phyloP scores from a whole-genome alignment of 2,113 vertebrate species.

The Nyctibius bracteatus region DNA sequence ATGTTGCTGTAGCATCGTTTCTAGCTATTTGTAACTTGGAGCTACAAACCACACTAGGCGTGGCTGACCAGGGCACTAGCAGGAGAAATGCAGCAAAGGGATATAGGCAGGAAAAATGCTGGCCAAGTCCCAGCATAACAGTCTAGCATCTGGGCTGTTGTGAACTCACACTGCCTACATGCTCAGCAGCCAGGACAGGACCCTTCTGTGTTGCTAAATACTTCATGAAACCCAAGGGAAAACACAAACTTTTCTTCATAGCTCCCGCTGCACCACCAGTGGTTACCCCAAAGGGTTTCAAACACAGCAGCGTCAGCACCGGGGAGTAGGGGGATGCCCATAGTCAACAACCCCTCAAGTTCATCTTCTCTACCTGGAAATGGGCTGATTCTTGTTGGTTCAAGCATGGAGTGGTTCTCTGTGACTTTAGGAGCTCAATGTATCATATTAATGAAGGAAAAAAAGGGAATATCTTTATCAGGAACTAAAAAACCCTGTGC shows the following conservation, averaged over 20 bases:
- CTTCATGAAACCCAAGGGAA: not conserved
- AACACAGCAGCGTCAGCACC: accelerated
- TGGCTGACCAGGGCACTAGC: not conserved
- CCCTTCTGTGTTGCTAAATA: not conserved
- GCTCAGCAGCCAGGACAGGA: not conserved
- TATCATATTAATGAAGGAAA: not conserved
- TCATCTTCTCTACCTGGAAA: not conserved
- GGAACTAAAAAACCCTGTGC: not conserved
- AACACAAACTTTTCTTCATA: not conserved
- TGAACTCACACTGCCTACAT: not conserved
- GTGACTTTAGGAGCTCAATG: not conserved
- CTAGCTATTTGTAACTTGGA: not conserved
- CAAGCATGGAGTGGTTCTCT: not conserved
- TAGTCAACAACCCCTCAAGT: not conserved
- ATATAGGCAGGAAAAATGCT: not conserved
- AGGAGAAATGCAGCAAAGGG: not conserved
- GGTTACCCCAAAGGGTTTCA: not conserved
- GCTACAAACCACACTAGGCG: not conserved
- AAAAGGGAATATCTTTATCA: not conserved
- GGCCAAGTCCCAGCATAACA: accelerated
- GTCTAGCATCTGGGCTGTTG: not conserved
- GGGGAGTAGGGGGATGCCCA: accelerated
- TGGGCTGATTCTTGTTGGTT: not conserved
- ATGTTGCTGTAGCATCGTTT: not conserved
- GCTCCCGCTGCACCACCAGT: not conserved